phyloP scores from a whole-genome alignment of 2,888 invertebrate genomes.

The Latrodectus hesperus region DNA sequence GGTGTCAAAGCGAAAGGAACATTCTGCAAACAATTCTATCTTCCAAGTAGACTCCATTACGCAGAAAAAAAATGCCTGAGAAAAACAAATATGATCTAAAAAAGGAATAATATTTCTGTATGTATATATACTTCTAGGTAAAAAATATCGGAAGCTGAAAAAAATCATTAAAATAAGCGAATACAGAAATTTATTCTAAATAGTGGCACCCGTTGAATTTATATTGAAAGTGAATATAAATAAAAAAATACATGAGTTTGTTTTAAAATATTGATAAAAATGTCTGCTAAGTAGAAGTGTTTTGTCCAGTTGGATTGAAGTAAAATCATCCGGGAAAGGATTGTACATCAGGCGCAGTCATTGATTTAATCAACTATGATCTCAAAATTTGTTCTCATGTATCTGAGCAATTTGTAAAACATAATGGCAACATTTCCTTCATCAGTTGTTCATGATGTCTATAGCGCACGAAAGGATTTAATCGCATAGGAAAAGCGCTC shows the following conservation, averaged over 20 bases:
- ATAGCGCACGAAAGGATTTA: neutral
- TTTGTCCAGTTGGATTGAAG: neutral
- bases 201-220: constrained; percentile 13
- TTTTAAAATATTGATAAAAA: neutral
- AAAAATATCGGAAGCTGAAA: constrained; percentile 11
- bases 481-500: neutral
- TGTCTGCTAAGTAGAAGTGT: neutral
- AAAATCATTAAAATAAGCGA: constrained; percentile 30
- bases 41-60: neutral
- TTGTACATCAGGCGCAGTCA: neutral
- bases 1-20: neutral
- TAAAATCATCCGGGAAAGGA: neutral
- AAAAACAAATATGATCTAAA: neutral
- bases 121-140: neutral
- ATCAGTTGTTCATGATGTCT: neutral
- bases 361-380: neutral
- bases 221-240: neutral
- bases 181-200: constrained; percentile 12
- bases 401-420: neutral
- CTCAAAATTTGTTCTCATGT: neutral
- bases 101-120: neutral
- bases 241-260: neutral
- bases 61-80: neutral
- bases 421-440: neutral
- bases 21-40: neutral